phyloP scores from a whole-genome alignment of 2,797 vertebrate species.

The Sciurus carolinensis region DNA sequence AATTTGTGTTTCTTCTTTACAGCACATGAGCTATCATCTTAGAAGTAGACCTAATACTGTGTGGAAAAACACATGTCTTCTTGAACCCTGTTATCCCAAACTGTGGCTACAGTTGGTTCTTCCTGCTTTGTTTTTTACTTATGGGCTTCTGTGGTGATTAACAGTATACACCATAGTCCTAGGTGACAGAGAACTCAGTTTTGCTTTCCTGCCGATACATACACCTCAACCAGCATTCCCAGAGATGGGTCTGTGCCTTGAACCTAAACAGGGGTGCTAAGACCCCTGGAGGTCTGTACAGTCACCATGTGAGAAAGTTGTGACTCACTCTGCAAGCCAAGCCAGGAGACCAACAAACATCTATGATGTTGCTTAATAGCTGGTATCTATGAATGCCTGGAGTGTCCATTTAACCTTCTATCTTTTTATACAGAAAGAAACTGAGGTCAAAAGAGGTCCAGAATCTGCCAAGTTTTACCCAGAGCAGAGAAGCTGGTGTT shows the following conservation, averaged over 20 bases:
- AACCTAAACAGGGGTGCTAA: neutral
- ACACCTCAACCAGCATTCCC: neutral
- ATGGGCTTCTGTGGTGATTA: neutral
- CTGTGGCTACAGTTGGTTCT: neutral
- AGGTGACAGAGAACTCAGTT: too few species aligned
- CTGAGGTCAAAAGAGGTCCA: neutral
- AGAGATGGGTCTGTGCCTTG: neutral
- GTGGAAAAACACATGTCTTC: neutral
- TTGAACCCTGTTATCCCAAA: neutral
- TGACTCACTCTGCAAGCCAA: neutral
- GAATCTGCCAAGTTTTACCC: neutral
- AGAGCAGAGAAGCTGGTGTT: neutral
- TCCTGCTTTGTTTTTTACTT: neutral
- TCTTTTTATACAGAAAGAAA: neutral
- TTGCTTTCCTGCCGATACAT: neutral
- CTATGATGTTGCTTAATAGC: neutral
- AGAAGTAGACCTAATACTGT: neutral
- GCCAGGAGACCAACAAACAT: neutral
- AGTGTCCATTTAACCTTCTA: neutral
- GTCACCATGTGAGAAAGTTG: neutral
- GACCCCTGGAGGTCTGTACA: neutral
- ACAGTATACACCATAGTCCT: neutral
- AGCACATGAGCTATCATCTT: neutral
- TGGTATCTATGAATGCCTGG: neutral
- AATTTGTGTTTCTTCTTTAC: slow-evolving; percentile 6